Evolutionary conservation across 2,797 vertebrate species (phyloP).

Genomic region (Yasuhikotakia modesta): DNA sequence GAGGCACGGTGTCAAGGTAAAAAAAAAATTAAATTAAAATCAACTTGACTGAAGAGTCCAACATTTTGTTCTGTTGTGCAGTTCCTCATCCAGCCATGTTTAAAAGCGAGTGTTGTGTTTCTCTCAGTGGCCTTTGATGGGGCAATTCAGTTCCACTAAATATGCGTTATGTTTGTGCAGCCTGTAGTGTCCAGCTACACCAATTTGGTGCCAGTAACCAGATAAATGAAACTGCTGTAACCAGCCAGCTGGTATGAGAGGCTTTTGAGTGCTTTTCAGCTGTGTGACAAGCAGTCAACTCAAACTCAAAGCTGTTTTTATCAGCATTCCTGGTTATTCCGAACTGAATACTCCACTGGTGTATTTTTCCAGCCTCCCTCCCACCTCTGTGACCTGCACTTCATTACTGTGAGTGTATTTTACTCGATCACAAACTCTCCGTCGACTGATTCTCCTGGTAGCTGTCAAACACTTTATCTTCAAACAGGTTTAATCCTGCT

Average conservation of each 20-base stretch:
- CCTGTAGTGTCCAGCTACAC: too few relatives aligned
- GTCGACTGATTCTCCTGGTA: slow-evolving; percentile 32
- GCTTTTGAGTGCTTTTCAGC: too few relatives aligned
- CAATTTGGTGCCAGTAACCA: too few relatives aligned
- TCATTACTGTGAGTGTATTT: slow-evolving; percentile 30
- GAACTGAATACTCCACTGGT: background rate
- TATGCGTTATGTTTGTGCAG: too few relatives aligned
- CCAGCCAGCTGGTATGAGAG: background rate
- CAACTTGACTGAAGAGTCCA: background rate
- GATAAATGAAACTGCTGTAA: too few relatives aligned
- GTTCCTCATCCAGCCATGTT: background rate
- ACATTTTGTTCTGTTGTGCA: background rate
- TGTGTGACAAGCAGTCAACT: too few relatives aligned
- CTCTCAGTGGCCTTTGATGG: background rate
- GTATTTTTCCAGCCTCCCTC: background rate
- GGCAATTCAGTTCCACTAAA: too few relatives aligned
- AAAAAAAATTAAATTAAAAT: background rate
- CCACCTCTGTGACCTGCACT: slow-evolving; percentile 4
- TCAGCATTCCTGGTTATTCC: slow-evolving; percentile 5
- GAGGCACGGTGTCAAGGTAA: background rate
- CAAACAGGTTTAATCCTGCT: slow-evolving; percentile 67
- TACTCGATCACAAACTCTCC: slow-evolving; percentile 15
- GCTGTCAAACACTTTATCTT: slow-evolving; percentile 60
- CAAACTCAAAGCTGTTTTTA: background rate
- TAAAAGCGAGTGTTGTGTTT: background rate